These are phyloP conservation scores for Sinocyclocheilus anophthalmus DNA, from an alignment of 2,113 vertebrate genomes.

Conservation along the genomic window DNA sequence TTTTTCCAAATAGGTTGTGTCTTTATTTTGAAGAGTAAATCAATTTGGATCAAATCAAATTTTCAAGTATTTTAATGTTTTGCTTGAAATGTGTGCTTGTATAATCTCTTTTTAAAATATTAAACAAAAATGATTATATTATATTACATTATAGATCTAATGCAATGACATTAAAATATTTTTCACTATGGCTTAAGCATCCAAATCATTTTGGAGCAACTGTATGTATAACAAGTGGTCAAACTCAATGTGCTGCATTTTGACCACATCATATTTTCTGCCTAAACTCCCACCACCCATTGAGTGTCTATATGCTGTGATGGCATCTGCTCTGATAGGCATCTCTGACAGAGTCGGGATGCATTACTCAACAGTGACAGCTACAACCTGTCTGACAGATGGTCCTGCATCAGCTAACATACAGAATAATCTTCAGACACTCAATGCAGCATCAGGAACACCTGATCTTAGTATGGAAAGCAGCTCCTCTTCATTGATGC, in stretches of 20 bases:
- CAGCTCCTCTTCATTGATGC: background rate
- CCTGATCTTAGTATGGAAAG: background rate
- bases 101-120: background rate
- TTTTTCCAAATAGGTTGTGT: too few species aligned
- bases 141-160: background rate
- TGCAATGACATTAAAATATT: background rate
- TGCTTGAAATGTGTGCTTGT: too few species aligned
- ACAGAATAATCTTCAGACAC: background rate
- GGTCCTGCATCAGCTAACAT: slow-evolving; percentile 21
- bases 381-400: slow-evolving; percentile 40
- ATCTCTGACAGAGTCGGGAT: slow-evolving; percentile 26
- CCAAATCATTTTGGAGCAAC: background rate
- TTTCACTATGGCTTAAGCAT: background rate
- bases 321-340: slow-evolving; percentile 4
- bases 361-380: slow-evolving; percentile 31
- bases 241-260: background rate
- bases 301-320: slow-evolving; percentile 4
- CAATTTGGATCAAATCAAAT: too few species aligned
- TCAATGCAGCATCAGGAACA: background rate
- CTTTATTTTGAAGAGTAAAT: too few species aligned
- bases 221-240: background rate
- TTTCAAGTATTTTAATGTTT: background rate
- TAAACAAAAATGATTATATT: too few species aligned
- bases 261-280: slow-evolving; percentile 13
- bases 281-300: background rate